Evolutionary conservation across 2,797 vertebrate species (phyloP).

Genomic region (Diglossa cyanea): DNA sequence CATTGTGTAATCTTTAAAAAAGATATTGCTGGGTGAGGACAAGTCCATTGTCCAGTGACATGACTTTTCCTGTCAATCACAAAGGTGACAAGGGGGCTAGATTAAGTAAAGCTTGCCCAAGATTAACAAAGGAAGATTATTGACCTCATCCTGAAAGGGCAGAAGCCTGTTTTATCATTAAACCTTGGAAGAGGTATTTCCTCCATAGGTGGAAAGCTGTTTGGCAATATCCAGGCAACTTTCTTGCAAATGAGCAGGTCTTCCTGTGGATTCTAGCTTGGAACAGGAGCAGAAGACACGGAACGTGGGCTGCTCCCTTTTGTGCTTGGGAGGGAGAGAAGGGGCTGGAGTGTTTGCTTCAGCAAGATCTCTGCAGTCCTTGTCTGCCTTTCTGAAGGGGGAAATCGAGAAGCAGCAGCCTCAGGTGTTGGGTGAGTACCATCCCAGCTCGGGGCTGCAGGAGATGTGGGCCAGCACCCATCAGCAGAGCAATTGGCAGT

Average conservation of each 20-base stretch:
- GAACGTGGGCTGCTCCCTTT: not conserved
- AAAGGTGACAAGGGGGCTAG: constrained; percentile 76
- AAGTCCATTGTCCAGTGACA: constrained; percentile 50
- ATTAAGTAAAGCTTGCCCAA: constrained; percentile 87
- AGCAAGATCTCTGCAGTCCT: not conserved
- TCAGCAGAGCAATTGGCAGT: not conserved
- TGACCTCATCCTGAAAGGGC: constrained; percentile 81
- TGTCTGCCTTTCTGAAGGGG: not conserved
- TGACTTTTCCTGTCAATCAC: constrained; percentile 68
- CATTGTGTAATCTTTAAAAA: constrained; percentile 34
- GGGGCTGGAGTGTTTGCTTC: not conserved
- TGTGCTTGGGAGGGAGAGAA: not conserved
- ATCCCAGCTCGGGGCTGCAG: not conserved
- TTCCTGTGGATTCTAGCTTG: not conserved
- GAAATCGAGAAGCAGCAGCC: not conserved
- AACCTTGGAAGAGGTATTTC: constrained; percentile 68
- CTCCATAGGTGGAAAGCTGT: constrained; percentile 29
- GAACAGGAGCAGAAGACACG: not conserved
- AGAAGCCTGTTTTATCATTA: constrained; percentile 77
- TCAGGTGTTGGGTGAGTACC: constrained; percentile 26
- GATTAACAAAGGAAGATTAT: constrained; percentile 81
- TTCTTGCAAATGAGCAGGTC: not conserved
- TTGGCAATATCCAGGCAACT: not conserved
- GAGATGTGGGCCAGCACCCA: not conserved
- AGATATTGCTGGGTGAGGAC: constrained; percentile 27